Base-by-base conservation (phyloP, 1,140 invertebrate genomes). In the Heterodera schachtii region DNA sequence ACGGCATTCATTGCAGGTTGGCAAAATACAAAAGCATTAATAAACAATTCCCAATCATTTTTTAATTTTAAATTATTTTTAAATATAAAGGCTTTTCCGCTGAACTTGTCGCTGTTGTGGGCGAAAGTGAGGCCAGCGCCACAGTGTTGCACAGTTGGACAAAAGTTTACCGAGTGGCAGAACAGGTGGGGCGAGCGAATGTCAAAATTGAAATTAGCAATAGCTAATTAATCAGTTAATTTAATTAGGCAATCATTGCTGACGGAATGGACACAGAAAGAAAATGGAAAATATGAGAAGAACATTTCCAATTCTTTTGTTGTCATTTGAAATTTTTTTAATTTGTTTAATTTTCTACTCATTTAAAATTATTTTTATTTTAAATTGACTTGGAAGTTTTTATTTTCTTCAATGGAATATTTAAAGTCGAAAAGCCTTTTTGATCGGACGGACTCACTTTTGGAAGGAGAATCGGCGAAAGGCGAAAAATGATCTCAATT, bases 81-180 rank as follows among this genome's bases (percentile, higher is more conserved):
- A 43, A 21, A n/a, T 71, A 7, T 19, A 46, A 71, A 71, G 69
- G 69, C 31, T 41, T 71, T 41, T 19, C 3, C 11, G 31, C 41
- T 41, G n/a, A 71, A 44, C 41, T 76, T 43, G 21, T 44, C 41
- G 75, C 67, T 60, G 78, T 83, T 16, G 16, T 89, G 16, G 84
- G 79, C 19, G 80, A 87, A 31, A 77, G 73, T 2, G 64, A 75
- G 47, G 49, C 89, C n/a, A 85, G 66, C 11, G 87, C 85, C 57
- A 74, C 52, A 3, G 76, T 78, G 57, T 73, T 84, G 41, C 88
- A 89, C 46, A 73, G 80, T 31, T 89, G 87, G 87, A 84, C 78
- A 52, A 88, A 88, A 78, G 78, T 88, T 16, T 88, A 88, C 81
- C 80, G 88, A 52, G 87, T 88, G 9, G 75, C 89, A n/a, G 87